phyloP scores from a whole-genome alignment of 2,888 invertebrate species.

The Linnaemya vulpina region DNA sequence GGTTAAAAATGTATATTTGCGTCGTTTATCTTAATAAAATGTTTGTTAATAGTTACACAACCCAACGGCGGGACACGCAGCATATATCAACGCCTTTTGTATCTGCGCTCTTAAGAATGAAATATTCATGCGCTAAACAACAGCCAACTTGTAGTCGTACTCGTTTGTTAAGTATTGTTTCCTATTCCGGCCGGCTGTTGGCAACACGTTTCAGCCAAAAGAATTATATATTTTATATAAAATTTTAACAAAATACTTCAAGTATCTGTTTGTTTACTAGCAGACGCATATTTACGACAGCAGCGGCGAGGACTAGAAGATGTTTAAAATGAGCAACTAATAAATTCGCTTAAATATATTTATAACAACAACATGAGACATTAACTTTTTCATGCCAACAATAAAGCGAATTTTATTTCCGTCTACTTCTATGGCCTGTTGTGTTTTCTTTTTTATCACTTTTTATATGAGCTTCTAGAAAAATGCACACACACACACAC shows the following conservation, averaged over 20 bases:
- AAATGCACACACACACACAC: too few relatives aligned
- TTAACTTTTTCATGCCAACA: slow-evolving; percentile 64
- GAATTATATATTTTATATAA: slow-evolving; percentile 35
- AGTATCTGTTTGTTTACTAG: slow-evolving; percentile 48
- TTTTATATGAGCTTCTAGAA: slow-evolving; percentile 22
- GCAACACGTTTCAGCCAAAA: slow-evolving; percentile 14
- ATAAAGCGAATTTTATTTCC: slow-evolving; percentile 46
- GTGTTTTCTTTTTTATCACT: background rate
- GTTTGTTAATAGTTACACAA: slow-evolving; percentile 69
- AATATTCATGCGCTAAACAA: slow-evolving; percentile 39
- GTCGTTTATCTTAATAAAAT: slow-evolving; percentile 71
- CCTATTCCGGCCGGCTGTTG: background rate
- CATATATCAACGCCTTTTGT: slow-evolving; percentile 72
- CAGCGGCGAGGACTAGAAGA: slow-evolving; percentile 33
- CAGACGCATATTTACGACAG: slow-evolving; percentile 48
- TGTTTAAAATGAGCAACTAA: slow-evolving; percentile 68
- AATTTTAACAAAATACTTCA: slow-evolving; percentile 54
- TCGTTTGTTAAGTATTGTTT: slow-evolving; percentile 12
- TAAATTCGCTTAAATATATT: slow-evolving; percentile 70
- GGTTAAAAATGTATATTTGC: slow-evolving; percentile 62
- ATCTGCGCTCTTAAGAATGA: slow-evolving; percentile 17
- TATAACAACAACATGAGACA: slow-evolving; percentile 69
- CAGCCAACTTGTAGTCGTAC: background rate
- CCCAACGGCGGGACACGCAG: slow-evolving; percentile 35
- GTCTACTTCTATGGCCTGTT: background rate